These are phyloP conservation scores for Nipponia nippon DNA, from an alignment of 2,113 vertebrate species.

Conservation along the genomic window DNA sequence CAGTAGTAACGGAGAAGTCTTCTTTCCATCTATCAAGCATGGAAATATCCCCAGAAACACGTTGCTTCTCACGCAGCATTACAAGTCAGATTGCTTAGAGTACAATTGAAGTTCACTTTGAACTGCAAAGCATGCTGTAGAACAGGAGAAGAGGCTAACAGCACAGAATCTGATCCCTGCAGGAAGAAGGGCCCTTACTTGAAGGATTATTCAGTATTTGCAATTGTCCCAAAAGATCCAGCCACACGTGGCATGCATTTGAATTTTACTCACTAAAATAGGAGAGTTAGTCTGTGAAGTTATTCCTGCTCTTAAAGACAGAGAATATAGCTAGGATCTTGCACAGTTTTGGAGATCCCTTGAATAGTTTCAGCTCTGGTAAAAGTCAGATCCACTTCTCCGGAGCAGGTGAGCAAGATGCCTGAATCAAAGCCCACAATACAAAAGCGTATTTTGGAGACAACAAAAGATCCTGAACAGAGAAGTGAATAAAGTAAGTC, in stretches of 20 bases:
- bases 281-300: not conserved
- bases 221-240: not conserved
- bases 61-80: not conserved
- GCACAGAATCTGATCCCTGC: not conserved
- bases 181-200: not conserved
- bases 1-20: not conserved
- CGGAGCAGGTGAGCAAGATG: rapidly evolving
- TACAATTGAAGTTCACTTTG: not conserved
- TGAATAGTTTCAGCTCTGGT: not conserved
- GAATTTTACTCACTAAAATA: not conserved
- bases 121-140: not conserved
- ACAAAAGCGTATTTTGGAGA: rapidly evolving
- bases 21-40: not conserved
- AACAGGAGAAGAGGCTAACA: not conserved
- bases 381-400: not conserved
- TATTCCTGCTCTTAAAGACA: not conserved
- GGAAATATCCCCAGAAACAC: rapidly evolving
- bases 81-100: not conserved
- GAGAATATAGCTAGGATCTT: not conserved
- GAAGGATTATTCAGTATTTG: not conserved
- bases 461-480: not conserved
- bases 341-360: not conserved
- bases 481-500: rapidly evolving
- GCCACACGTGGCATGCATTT: rapidly evolving
- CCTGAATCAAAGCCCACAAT: not conserved